These are phyloP conservation scores for Miichthys miiuy DNA, from an alignment of 2,797 vertebrate species.

Conservation along the genomic window DNA sequence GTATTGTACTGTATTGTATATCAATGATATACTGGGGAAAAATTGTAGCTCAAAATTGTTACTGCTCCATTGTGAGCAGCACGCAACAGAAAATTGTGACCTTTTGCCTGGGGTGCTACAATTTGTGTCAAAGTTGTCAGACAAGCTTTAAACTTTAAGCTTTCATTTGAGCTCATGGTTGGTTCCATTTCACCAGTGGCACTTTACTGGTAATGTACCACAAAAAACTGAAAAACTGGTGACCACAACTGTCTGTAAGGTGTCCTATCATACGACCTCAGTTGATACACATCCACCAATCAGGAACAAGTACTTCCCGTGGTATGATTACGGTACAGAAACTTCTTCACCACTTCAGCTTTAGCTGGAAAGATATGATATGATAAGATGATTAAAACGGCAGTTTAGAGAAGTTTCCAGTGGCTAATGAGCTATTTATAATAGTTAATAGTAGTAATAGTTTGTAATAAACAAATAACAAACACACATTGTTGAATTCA, in stretches of 20 bases:
- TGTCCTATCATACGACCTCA: too few relatives aligned
- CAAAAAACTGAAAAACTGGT: not conserved
- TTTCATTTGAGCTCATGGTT: not conserved
- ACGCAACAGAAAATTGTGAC: not conserved
- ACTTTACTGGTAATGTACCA: not conserved
- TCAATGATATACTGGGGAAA: not conserved
- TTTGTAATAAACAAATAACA: too few relatives aligned
- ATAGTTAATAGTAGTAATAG: too few relatives aligned
- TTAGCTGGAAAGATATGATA: too few relatives aligned
- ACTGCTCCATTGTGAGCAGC: not conserved
- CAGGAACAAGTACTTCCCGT: too few relatives aligned
- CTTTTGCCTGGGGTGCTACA: not conserved
- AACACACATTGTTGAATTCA: too few relatives aligned
- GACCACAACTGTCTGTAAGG: not conserved
- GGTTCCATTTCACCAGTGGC: not conserved
- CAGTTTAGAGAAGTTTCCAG: too few relatives aligned
- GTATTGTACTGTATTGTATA: not conserved
- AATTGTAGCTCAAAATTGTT: not conserved
- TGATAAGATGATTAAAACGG: too few relatives aligned
- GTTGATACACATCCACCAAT: too few relatives aligned
- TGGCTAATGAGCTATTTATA: too few relatives aligned
- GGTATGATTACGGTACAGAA: too few relatives aligned
- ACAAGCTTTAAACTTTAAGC: not conserved
- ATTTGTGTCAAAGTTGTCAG: not conserved
- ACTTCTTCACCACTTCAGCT: too few relatives aligned